Evolutionary conservation across 2,113 vertebrate genomes (phyloP), one percentile per base, ranked within the genome.

Genomic region (Alexandromys fortis): DNA sequence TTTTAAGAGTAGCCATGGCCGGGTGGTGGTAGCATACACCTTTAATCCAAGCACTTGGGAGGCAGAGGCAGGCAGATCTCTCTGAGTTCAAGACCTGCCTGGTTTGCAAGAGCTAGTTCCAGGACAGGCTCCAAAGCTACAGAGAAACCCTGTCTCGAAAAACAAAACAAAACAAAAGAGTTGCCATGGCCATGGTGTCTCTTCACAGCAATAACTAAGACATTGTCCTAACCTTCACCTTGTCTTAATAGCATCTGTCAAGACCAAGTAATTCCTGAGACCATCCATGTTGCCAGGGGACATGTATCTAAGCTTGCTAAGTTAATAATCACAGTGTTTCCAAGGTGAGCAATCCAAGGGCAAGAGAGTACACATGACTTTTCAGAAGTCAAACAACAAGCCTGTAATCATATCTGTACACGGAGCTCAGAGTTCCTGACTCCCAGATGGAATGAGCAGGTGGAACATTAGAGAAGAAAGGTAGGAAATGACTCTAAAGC

Each of bases 261-360:
- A 86, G 82, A 79, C 83, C 77, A 78, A 16, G 9, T 63, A 47
- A 45, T 45, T 81, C n/a, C 72, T 0, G 1, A 16, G 67, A 93
- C 52, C 24, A 45, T 33, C 45, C 67, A 28, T 47, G 52, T 47
- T 70, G 55, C 61, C 47, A 75, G n/a, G 12, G 70, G 73, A 83
- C 33, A 88, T 55, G 2, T 78, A 52, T 76, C 70, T 78, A 91
- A 65, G 65, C 82, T 42, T 91, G 86, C 24, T 82, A 24, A 96
- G 67, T 91, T 89, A 94, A 78, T 94, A 65, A 96, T 93, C 79
- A 65, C 86, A 88, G 1, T 93, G 65, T 90, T 97, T 92, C 90
- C 95, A 67, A 92, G 65, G 76, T 86, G 24, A 97, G 86, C 45
- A 89, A 89, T 24, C n/a, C 30, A 92, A 94, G 63, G 22, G 35